These are phyloP conservation scores for Gadus chalcogrammus DNA, from an alignment of 2,113 vertebrate genomes.

Conservation along the genomic window DNA sequence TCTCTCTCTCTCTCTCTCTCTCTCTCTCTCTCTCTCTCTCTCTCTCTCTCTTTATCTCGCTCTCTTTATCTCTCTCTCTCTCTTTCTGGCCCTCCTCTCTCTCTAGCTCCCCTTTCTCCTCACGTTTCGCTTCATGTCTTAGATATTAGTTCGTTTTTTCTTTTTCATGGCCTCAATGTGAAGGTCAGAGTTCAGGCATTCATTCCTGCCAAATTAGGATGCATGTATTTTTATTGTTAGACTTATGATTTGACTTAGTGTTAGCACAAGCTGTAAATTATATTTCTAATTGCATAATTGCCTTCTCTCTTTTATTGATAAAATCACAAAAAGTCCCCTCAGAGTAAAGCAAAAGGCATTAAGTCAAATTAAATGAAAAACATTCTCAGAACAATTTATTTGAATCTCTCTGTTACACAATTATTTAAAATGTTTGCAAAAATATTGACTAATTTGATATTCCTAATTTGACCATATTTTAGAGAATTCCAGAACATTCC, in stretches of 20 bases:
- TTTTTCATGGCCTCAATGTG: slow-evolving; percentile 80
- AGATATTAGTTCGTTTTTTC: slow-evolving; percentile 89
- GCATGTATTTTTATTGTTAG: slow-evolving; percentile 83
- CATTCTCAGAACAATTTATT: too few species aligned
- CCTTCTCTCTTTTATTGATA: slow-evolving; percentile 96
- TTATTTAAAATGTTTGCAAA: too few species aligned
- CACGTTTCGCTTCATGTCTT: slow-evolving; percentile 92
- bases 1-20: slow-evolving; percentile 68
- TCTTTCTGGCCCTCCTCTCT: slow-evolving; percentile 54
- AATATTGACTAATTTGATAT: too few species aligned
- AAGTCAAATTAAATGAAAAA: too few species aligned
- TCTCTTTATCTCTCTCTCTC: slow-evolving; percentile 70
- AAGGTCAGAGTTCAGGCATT: slow-evolving; percentile 91
- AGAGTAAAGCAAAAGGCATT: slow-evolving; percentile 77
- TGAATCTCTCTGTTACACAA: too few species aligned
- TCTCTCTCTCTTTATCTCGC: slow-evolving; percentile 58
- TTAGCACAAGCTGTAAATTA: slow-evolving; percentile 48
- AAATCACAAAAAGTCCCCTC: slow-evolving; percentile 75
- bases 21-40: slow-evolving; percentile 61
- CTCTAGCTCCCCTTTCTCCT: slow-evolving; percentile 46
- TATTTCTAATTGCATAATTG: slow-evolving; percentile 92
- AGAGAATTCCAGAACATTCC: too few species aligned
- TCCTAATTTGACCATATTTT: too few species aligned
- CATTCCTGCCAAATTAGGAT: slow-evolving; percentile 92
- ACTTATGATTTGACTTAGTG: slow-evolving; percentile 63